Evolutionary conservation across 2,888 invertebrate species (phyloP), one percentile per base, ranked within the genome.

Genomic region (Mongoloraphidia duomilia): DNA sequence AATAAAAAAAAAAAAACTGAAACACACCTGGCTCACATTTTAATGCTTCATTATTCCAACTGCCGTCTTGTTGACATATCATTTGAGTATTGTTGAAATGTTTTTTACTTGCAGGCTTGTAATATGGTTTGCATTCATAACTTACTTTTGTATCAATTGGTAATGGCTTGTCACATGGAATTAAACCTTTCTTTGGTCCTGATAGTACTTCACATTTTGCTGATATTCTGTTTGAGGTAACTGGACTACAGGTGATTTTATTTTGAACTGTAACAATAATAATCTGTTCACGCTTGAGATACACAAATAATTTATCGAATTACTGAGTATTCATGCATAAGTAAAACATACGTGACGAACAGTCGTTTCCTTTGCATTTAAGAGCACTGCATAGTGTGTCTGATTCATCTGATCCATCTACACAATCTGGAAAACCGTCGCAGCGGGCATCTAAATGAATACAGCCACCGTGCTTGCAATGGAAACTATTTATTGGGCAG

Each of bases 31-130:
- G 67, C 50, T 57, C 56, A 51, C 70, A 69, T 47, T 59, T 58
- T n/a, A 68, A 56, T 13, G 61, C 54, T n/a, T 55, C 52, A 49
- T 62, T 61, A 49, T 59, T 68, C 71, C 71, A 71, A 3, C 61
- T 63, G 3, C 70, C 70, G 56, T 69, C 66, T 41, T 58, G 57
- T 51, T 66, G 64, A 51, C 69, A 69, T 36, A 59, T 58, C 38
- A 61, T 56, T 34, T 59, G 56, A 8, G 55, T 54, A 26, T 65
- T 60, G 17, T 53, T 44, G 35, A 34, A 35, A 42, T 60, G 53
- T 36, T 52, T 56, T 14, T 57, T 57, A 36, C 49, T 55, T 39
- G 53, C 52, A 11, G 65, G 60, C 34, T 61, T 58, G 51, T 68
- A 69, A 52, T 61, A 65, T 2, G 59, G 57, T 12, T 62, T 65